Evolutionary conservation across 2,888 invertebrate genomes (phyloP), one percentile per base, ranked within the genome.

Genomic region (Endotricha flammealis): DNA sequence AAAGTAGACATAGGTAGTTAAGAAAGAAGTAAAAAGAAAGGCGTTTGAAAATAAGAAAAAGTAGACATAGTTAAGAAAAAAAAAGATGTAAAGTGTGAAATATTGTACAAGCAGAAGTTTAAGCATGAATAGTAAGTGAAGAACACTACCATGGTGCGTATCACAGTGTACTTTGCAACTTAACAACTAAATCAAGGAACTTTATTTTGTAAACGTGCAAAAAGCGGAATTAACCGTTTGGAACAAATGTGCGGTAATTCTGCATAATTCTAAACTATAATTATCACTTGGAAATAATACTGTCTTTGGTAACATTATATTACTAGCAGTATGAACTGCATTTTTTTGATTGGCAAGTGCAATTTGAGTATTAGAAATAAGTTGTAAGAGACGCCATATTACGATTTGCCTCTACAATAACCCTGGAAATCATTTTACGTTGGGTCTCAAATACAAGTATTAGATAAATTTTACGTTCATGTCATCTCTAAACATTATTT

Each of bases 201-300:
- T 69, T 64, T 62, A 51, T 55, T 45, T 57, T 39, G 29, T 32
- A 51, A 50, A 57, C 61, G 71, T 75, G 76, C 69, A 58, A 8
- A 20, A 53, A 51, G 74, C 76, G 67, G 74, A 82, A 78, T 79
- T 63, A 62, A 74, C 83, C 85, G 83, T 73, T 68, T 80, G 48
- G 63, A 86, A 85, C 86, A 86, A 85, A 86, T 86, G 81, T 85
- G 80, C 86, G 82, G 85, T 71, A 73, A 82, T 79, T 71, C 82
- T 53, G 75, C 74, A 57, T 43, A 48, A 38, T 40, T 42, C 50
- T 45, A 42, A 41, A 45, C 59, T 58, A 55, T 60, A 50, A 64
- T n/a, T 64, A 69, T 71, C 64, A 73, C 64, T 68, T 70, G 50
- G 46, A 57, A 64, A 63, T 69, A 82, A 86, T 78, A 83, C 81